phyloP scores from a whole-genome alignment of 2,797 vertebrate genomes.

The Betta splendens region DNA sequence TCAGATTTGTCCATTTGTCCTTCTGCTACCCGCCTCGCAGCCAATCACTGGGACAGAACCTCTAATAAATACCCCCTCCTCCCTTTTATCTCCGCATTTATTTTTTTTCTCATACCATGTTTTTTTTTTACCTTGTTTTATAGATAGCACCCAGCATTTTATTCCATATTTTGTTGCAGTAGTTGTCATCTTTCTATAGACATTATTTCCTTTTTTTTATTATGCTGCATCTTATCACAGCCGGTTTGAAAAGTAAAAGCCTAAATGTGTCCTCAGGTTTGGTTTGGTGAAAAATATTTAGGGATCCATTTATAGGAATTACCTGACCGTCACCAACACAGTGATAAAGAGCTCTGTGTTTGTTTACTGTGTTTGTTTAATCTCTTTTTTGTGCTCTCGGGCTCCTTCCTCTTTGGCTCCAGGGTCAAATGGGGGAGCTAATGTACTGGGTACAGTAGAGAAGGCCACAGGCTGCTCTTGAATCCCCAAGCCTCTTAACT shows the following conservation, averaged over 20 bases:
- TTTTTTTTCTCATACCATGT: slow-evolving; percentile 40
- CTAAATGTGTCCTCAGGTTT: background rate
- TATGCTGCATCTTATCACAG: background rate
- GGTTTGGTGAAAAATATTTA: background rate
- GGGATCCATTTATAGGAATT: background rate
- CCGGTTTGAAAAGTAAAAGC: background rate
- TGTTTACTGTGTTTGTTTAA: slow-evolving; percentile 37
- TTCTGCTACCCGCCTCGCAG: slow-evolving; percentile 65
- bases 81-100: slow-evolving; percentile 43
- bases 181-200: slow-evolving; percentile 28
- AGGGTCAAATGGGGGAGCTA: slow-evolving; percentile 72
- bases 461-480: slow-evolving; percentile 55
- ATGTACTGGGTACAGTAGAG: slow-evolving; percentile 62
- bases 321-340: background rate
- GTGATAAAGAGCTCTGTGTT: slow-evolving; percentile 12
- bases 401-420: slow-evolving; percentile 31
- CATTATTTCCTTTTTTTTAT: slow-evolving; percentile 6
- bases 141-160: slow-evolving; percentile 49
- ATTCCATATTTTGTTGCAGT: slow-evolving; percentile 19
- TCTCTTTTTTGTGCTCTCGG: slow-evolving; percentile 30
- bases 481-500: slow-evolving; percentile 77
- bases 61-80: slow-evolving; percentile 58
- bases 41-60: slow-evolving; percentile 67
- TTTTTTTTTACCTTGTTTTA: slow-evolving; percentile 39
- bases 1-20: slow-evolving; percentile 78